phyloP scores from a whole-genome alignment of 2,888 invertebrate species.

The Cabera pusaria region DNA sequence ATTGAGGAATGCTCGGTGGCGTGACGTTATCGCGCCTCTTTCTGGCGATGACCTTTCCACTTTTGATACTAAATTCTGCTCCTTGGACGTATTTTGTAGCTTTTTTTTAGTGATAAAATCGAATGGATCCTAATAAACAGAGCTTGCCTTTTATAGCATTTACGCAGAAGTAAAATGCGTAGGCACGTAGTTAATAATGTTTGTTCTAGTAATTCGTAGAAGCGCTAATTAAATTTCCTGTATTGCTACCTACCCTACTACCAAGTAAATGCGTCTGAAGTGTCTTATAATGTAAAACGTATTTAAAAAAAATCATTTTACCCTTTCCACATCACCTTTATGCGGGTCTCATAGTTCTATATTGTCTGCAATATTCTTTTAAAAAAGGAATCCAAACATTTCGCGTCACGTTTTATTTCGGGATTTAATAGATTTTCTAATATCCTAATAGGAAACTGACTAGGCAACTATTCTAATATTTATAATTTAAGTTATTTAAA shows the following conservation, averaged over 20 bases:
- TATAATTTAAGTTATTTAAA: too few relatives aligned
- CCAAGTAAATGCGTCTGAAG: constrained; percentile 39
- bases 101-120: constrained; percentile 39
- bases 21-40: constrained; percentile 74
- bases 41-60: constrained; percentile 72
- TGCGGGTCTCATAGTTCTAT: too few relatives aligned
- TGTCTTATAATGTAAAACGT: constrained; percentile 20
- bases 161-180: constrained; percentile 42
- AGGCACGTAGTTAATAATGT: too few relatives aligned
- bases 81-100: constrained; percentile 65
- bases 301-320: too few relatives aligned
- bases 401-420: too few relatives aligned
- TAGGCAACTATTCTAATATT: too few relatives aligned
- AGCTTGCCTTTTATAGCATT: constrained; percentile 45
- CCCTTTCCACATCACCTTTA: too few relatives aligned
- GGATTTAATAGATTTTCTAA: too few relatives aligned
- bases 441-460: too few relatives aligned
- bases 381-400: too few relatives aligned
- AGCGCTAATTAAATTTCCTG: constrained; percentile 52
- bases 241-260: constrained; percentile 34
- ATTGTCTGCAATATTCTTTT: too few relatives aligned
- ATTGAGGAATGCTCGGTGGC: constrained; percentile 77
- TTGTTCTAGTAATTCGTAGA: constrained; percentile 31
- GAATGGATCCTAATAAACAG: constrained; percentile 23
- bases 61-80: constrained; percentile 74